Evolutionary conservation across 2,888 invertebrate species (phyloP).

Genomic region (Ectemnius cavifrons): DNA sequence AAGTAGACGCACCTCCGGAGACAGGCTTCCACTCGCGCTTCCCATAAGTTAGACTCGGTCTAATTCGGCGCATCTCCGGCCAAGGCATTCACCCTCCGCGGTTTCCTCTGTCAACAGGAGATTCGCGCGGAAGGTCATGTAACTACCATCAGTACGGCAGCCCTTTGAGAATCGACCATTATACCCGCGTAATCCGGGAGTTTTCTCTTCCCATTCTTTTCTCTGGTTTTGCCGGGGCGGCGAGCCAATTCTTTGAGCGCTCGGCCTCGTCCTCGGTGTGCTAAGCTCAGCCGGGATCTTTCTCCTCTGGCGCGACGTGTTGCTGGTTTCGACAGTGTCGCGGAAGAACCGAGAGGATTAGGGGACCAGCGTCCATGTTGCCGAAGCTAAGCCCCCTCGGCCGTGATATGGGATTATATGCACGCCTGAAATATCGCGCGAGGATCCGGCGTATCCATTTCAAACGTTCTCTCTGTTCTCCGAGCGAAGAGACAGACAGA

Average conservation of each 20-base stretch:
- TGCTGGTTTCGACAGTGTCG: conserved; percentile 45
- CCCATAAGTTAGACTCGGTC: not conserved
- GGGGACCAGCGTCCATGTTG: conserved; percentile 65
- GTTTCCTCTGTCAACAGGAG: too few species aligned
- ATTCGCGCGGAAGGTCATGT: too few species aligned
- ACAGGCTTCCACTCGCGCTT: too few species aligned
- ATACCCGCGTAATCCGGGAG: conserved; percentile 54
- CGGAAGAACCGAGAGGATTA: conserved; percentile 66
- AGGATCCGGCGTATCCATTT: conserved; percentile 54
- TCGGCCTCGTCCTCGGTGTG: too few species aligned
- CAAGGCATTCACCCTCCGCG: too few species aligned
- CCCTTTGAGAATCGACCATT: conserved; percentile 60
- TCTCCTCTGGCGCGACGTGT: conserved; percentile 33
- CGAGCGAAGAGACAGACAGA: conserved; percentile 12
- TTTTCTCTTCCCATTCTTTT: not conserved
- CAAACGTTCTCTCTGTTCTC: conserved; percentile 44
- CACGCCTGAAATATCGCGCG: conserved; percentile 70
- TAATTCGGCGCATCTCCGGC: conserved; percentile 54
- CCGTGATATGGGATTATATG: conserved; percentile 74
- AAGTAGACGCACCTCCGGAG: too few species aligned
- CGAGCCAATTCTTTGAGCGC: not conserved
- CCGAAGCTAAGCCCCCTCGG: conserved; percentile 69
- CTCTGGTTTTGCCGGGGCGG: conserved; percentile 1
- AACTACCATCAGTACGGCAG: conserved; percentile 53
- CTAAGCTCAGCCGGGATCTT: conserved; percentile 21